Evolutionary conservation across 2,113 vertebrate genomes (phyloP), one percentile per base, ranked within the genome.

Genomic region (Amblyornis subalaris): DNA sequence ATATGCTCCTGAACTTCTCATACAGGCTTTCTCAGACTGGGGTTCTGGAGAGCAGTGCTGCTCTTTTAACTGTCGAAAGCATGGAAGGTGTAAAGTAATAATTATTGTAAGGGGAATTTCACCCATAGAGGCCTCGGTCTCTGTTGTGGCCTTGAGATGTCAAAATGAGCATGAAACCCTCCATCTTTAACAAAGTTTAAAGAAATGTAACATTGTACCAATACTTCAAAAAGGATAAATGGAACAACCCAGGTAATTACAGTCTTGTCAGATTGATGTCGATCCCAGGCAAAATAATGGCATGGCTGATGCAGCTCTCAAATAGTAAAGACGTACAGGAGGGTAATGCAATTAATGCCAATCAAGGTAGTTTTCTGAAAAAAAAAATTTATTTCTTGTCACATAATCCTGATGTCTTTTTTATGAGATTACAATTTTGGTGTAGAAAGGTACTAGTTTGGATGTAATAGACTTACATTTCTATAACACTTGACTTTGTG

Each of bases 301-400:
- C 90, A 94, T 77, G 54, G 89, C 78, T 94, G 91, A 77, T 88
- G 40, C 51, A 83, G 75, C 48, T 58, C 78, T 93, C 55, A 85
- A 88, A 85, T 55, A 84, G 79, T 91, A 73, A 85, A 95, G 89
- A 89, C 62, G 36, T 95, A 83, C 48, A 94, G 64, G 64, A 93
- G 28, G 40, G 51, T 96, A 96, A 96, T 88, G 82, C 90, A 97
- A 95, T 96, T 96, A 97, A 95, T 94, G 94, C 81, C 78, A 95
- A 91, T 97, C 95, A 96, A 77, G 88, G 88, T 60, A 91, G 75
- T 88, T 93, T 95, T 90, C 89, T 77, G 72, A n/a, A 77, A 82
- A 82, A 82, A 74, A 89, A 81, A 47, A 14, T 64, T 16, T 93
- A 91, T 73, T 85, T 89, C 87, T 94, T 96, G 93, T 96, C 93